phyloP scores from a whole-genome alignment of 2,888 invertebrate genomes.

The Megaustenia siamemsis region DNA sequence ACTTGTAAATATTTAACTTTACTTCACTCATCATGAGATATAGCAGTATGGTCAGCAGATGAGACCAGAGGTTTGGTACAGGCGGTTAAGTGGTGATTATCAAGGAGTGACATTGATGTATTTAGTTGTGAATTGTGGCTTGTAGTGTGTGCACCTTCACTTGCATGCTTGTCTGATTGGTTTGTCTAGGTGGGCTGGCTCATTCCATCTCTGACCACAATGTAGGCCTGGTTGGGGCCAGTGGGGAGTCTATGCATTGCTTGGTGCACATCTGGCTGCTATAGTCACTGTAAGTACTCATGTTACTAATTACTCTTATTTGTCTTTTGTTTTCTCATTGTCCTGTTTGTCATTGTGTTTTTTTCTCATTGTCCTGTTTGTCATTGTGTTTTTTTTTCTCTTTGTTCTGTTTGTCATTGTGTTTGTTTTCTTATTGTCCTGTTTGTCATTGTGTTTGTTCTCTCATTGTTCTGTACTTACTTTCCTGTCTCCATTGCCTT shows the following conservation, averaged over 20 bases:
- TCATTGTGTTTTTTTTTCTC: neutral
- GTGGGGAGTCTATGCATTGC: conserved; percentile 95
- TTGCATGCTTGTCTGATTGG: neutral
- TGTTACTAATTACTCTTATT: no score
- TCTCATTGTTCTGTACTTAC: neutral
- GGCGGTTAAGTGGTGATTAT: no score
- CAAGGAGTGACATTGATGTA: no score
- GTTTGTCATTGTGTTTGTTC: neutral
- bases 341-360: neutral
- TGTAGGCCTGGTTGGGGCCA: conserved; percentile 91
- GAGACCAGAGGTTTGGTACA: no score
- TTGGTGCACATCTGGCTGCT: conserved; percentile 94
- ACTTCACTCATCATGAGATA: no score
- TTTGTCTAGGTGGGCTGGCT: conserved; percentile 80
- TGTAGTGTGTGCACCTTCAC: no score
- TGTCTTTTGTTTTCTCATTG: neutral
- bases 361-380: neutral
- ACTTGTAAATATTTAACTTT: no score
- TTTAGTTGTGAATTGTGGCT: no score
- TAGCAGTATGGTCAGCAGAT: no score
- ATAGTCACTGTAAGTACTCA: conserved; percentile 90
- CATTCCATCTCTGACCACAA: conserved; percentile 81
- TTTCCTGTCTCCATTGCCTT: no score
- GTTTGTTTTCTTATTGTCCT: neutral
- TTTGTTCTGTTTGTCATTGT: neutral